Evolutionary conservation across 2,797 vertebrate genomes (phyloP), one percentile per base, ranked within the genome.

Genomic region (Kryptopterus vitreolus): DNA sequence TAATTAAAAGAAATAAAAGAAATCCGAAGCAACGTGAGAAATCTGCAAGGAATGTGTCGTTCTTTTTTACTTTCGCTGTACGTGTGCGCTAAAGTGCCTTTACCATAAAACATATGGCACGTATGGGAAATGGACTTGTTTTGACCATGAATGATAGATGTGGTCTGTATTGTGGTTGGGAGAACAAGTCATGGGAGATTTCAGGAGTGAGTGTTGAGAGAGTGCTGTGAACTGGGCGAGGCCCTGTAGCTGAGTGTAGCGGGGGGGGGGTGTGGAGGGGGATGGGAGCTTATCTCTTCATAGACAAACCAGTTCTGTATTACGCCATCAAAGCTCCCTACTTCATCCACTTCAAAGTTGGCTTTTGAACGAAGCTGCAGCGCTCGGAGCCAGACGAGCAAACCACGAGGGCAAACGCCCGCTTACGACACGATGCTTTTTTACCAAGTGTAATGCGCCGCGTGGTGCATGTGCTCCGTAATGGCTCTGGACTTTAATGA

Each of bases 231-330:
- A 76, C 69, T 55, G 69, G 81, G 85, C 29, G 83, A 86, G 83
- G 81, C 77, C 4, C n/a, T 18, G 33, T 58, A 65, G 38, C 80
- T 68, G 62, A 26, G 52, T 16, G n/a, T 81, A 75, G 87, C 84
- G 73, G 87, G 84, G 83, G 76, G 82, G 87, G 66, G n/a, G 55
- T n/a, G n/a, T n/a, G n/a, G n/a, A n/a, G 87, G 85, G 73, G 87
- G 84, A 84, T 75, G 82, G 87, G 66, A 29, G 55, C 78, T 84
- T 80, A 83, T 86, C 77, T 79, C 24, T 38, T 58, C 33, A 52
- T 71, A 65, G 77, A 81, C 55, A 80, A 83, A 85, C 83, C 83
- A 82, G 85, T 85, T 87, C 57, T 75, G 70, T 85, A 79, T 85
- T 83, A 82, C 71, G 50, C 62, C 71, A 78, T 84, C 77, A 85